Evolutionary conservation across 2,888 invertebrate genomes (phyloP), one percentile per base, ranked within the genome.

Genomic region (Peribatodes rhomboidaria): DNA sequence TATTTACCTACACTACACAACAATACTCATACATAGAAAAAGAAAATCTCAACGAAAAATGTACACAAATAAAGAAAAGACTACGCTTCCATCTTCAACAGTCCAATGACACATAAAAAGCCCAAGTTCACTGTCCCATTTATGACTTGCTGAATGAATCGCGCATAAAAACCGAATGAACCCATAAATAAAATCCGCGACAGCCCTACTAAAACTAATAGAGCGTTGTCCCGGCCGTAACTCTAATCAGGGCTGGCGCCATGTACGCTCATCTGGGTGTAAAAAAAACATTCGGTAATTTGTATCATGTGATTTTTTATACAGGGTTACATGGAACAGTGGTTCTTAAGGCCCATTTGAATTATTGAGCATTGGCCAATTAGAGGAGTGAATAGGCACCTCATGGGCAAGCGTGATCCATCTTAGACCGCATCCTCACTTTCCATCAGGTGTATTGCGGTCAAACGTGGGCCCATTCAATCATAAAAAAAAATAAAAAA

Each of bases 201-300:
- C 80, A 86, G 60, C 87, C 87, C 85, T 87, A 78, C 52, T 61
- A 44, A 37, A 76, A 69, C 68, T 75, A 81, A 81, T 83, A 80
- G 75, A 76, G 78, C 77, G 77, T 77, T 78, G 79, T 76, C 74
- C 79, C 68, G 69, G 75, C 71, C 73, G 81, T 88, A 85, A 85
- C 87, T 86, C 81, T 81, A 86, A 87, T 86, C 79, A 84, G 72
- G 73, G 75, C 60, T 80, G 85, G 84, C 71, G 73, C 70, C 69
- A 42, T n/a, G n/a, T n/a, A n/a, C n/a, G 62, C 31, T 27, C 27
- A 65, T 67, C 50, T 35, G 61, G 18, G 49, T 44, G 35, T 47
- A 41, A 33, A 16, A 16, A 31, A 33, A 13, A 35, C 18, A 4
- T 7, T 56, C 41, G 56, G 49, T 54, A 14, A 56, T 56, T 62